phyloP scores from a whole-genome alignment of 2,888 invertebrate species.

The Criorhina ranunculi region DNA sequence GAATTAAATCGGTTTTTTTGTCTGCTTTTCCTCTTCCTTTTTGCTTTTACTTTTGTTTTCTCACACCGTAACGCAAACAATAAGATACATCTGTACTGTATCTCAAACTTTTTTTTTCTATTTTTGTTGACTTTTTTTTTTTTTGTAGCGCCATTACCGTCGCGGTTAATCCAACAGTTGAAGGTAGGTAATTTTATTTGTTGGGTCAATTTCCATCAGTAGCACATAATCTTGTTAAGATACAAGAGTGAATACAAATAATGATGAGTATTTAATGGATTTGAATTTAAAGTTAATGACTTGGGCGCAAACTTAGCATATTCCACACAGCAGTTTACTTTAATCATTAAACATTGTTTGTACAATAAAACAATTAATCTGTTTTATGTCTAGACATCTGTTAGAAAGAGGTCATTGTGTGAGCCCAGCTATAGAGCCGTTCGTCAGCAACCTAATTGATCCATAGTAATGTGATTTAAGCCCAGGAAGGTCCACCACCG shows the following conservation, averaged over 20 bases:
- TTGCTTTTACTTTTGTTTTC: slow-evolving; percentile 4
- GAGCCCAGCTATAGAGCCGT: too few species aligned
- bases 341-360: too few species aligned
- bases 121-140: too few species aligned
- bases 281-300: too few species aligned
- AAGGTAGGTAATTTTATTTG: not conserved
- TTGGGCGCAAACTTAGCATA: too few species aligned
- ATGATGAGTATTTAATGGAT: not conserved
- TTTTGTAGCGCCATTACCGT: not conserved
- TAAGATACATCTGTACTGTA: slow-evolving; percentile 3
- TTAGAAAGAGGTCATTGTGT: too few species aligned
- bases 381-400: too few species aligned
- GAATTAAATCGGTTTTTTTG: slow-evolving; percentile 6
- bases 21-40: not conserved
- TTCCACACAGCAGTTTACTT: too few species aligned
- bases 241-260: slow-evolving; percentile 1
- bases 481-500: too few species aligned
- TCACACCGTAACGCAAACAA: not conserved
- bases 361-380: too few species aligned
- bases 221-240: not conserved
- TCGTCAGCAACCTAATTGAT: too few species aligned
- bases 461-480: too few species aligned
- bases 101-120: not conserved
- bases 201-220: slow-evolving; percentile 4
- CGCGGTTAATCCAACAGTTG: not conserved